A percentile compares a stretch with the other conserved stretches of the same genome.
These are phyloP conservation scores for Buceros bicornis DNA, from an alignment of 2,797 vertebrate genomes.

Conservation along the genomic window DNA sequence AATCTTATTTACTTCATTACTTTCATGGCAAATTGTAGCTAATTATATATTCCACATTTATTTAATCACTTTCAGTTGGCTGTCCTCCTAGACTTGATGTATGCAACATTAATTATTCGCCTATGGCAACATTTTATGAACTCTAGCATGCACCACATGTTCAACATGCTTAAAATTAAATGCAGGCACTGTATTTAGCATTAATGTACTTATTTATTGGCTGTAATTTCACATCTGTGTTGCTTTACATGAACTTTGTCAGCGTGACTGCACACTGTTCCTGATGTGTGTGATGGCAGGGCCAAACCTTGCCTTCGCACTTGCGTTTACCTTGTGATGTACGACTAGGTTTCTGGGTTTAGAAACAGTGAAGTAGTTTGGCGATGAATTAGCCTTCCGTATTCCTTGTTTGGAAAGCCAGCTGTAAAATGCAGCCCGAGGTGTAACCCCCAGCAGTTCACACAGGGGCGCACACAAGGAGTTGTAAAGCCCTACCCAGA, in stretches of 20 bases:
- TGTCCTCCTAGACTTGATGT: neutral
- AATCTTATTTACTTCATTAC: neutral
- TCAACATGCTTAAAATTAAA: conserved; percentile 1
- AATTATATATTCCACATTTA: neutral
- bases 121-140: neutral
- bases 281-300: neutral
- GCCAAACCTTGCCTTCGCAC: neutral
- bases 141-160: neutral
- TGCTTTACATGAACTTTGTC: neutral
- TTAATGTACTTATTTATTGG: neutral
- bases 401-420: neutral
- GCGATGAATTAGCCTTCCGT: neutral
- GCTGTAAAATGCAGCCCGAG: neutral
- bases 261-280: neutral
- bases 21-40: neutral
- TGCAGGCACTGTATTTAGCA: neutral
- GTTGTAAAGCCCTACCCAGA: neutral
- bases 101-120: neutral
- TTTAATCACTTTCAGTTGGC: neutral
- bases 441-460: neutral
- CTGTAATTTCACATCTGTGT: neutral
- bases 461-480: neutral
- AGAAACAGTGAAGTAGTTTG: neutral
- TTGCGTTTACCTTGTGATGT: neutral
- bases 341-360: neutral